A percentile compares a stretch with the other conserved stretches of the same genome.
These are phyloP conservation scores for Rhagologus leucostigma DNA, from an alignment of 2,113 vertebrate species.

Conservation along the genomic window DNA sequence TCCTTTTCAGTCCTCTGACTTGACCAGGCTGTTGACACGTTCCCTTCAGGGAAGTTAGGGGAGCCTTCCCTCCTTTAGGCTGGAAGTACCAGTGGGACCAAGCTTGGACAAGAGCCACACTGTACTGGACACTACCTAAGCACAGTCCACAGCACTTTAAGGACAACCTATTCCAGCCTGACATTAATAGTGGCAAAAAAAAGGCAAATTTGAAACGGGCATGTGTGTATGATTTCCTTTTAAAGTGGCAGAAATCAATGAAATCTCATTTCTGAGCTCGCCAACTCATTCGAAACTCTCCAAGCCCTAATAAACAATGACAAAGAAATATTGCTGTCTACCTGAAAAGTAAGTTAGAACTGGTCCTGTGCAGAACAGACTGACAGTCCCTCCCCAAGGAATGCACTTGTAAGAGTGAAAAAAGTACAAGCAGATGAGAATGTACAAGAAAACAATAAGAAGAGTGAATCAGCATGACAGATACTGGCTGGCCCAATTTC, in stretches of 20 bases:
- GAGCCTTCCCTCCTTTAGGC: background rate
- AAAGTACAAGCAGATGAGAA: background rate
- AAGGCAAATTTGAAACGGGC: background rate
- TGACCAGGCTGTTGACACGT: background rate
- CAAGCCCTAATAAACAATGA: background rate
- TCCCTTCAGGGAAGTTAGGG: background rate
- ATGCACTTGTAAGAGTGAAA: background rate
- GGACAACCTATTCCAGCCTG: background rate
- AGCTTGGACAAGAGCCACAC: background rate
- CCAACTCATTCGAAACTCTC: background rate
- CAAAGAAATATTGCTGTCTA: background rate
- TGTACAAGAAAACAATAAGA: background rate
- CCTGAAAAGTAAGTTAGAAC: background rate
- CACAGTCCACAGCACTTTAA: background rate
- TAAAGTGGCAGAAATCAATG: background rate
- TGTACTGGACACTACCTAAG: background rate
- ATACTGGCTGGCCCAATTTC: constrained; percentile 16
- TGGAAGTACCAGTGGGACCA: background rate
- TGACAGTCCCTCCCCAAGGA: background rate
- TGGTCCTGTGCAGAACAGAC: background rate
- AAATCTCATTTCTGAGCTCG: background rate
- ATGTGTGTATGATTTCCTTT: background rate
- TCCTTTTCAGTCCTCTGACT: background rate
- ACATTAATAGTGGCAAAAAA: background rate
- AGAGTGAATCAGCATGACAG: background rate